phyloP scores from a whole-genome alignment of 2,888 invertebrate species.

The Rhagophthalmus giganteus region DNA sequence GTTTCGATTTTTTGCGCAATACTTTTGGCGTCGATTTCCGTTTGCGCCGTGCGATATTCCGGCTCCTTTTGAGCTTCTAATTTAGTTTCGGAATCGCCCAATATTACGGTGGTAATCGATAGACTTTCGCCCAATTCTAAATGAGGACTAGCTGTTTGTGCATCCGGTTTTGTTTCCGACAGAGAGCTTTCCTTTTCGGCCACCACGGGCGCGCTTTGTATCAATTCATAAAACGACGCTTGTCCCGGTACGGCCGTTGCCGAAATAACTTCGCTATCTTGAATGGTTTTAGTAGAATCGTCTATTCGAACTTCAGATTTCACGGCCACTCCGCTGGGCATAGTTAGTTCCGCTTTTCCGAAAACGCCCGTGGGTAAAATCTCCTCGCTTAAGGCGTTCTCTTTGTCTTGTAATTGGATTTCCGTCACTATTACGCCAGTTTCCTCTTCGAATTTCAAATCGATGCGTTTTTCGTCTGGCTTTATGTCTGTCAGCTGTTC shows the following conservation, averaged over 20 bases:
- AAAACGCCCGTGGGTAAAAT: conserved; percentile 54
- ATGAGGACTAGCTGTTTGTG: conserved; percentile 57
- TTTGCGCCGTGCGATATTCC: conserved; percentile 52
- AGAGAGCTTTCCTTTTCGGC: conserved; percentile 64
- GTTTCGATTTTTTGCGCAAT: conserved; percentile 62
- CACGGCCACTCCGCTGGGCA: conserved; percentile 60
- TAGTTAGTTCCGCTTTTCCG: conserved; percentile 60
- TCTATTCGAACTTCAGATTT: conserved; percentile 61
- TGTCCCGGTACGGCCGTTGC: conserved; percentile 56
- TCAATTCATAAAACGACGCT: conserved; percentile 60
- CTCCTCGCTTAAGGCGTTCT: conserved; percentile 55
- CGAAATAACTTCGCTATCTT: conserved; percentile 44
- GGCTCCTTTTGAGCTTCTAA: conserved; percentile 52
- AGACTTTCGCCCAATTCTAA: conserved; percentile 62
- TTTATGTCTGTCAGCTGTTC: conserved; percentile 51
- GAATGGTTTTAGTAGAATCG: conserved; percentile 49
- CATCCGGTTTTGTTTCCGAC: conserved; percentile 52
- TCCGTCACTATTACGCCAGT: conserved; percentile 66
- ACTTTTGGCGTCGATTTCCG: conserved; percentile 56
- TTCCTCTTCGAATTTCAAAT: conserved; percentile 59
- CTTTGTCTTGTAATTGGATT: conserved; percentile 57
- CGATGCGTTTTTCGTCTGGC: conserved; percentile 60
- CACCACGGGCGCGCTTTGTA: conserved; percentile 60
- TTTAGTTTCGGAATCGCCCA: conserved; percentile 61
- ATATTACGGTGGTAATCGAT: conserved; percentile 60